Conservation (phyloP, 2,888 invertebrate genomes). For the Girardia tigrina region DNA sequence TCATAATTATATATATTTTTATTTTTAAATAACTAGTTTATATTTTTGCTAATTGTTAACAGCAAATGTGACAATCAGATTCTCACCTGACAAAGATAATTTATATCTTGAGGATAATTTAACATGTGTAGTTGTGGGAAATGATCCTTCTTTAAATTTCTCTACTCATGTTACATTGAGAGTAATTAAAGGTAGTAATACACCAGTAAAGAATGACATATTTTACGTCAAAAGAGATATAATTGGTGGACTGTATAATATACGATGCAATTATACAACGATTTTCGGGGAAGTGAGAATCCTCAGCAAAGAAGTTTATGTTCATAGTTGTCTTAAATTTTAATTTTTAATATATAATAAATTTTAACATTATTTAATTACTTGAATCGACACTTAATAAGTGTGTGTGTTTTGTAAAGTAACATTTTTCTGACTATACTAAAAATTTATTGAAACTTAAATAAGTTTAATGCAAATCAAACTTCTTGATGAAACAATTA, state of each 20-base stretch:
- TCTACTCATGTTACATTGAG: not conserved
- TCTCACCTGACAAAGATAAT: not conserved
- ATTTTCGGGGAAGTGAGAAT: not conserved
- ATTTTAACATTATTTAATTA: too few species aligned
- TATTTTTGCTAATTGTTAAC: too few species aligned
- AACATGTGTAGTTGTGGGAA: not conserved
- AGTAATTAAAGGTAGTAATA: not conserved
- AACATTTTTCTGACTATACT: too few species aligned
- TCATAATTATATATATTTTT: too few species aligned
- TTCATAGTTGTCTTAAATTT: not conserved
- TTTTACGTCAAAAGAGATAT: not conserved
- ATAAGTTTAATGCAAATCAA: too few species aligned
- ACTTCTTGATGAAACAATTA: too few species aligned
- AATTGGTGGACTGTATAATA: not conserved
- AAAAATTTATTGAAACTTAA: too few species aligned
- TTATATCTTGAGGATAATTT: not conserved
- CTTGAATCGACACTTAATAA: too few species aligned
- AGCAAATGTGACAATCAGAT: not conserved
- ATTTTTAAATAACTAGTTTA: too few species aligned
- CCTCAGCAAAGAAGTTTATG: not conserved
- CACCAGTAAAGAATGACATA: not conserved
- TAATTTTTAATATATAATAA: not conserved
- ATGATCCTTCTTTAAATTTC: not conserved
- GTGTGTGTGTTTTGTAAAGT: too few species aligned
- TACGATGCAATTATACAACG: slow-evolving; percentile 3